These are phyloP conservation scores for Pachyrhynchus sulphureomaculatus DNA, from an alignment of 1,140 invertebrate genomes.

Conservation along the genomic window DNA sequence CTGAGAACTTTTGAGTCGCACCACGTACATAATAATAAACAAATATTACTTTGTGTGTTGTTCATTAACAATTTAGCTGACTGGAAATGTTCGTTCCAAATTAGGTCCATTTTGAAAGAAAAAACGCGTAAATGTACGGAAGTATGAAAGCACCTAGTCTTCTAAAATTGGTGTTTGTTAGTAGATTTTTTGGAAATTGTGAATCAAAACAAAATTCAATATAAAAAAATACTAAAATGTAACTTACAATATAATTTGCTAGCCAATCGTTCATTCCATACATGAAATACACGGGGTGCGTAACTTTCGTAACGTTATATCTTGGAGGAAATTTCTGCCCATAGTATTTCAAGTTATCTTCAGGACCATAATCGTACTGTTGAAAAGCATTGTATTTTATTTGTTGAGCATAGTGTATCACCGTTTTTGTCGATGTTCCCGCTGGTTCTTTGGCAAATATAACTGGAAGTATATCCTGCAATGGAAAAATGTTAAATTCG, in stretches of 20 bases:
- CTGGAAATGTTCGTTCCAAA: too few relatives aligned
- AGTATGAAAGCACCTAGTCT: too few relatives aligned
- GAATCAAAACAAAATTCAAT: too few relatives aligned
- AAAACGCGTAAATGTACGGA: too few relatives aligned
- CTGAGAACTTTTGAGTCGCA: too few relatives aligned
- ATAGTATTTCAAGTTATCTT: conserved; percentile 58
- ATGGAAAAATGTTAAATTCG: too few relatives aligned
- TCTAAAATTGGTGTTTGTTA: too few relatives aligned
- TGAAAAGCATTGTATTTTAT: conserved; percentile 60
- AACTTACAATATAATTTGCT: conserved; percentile 56
- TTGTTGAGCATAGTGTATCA: conserved; percentile 71
- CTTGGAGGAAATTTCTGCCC: conserved; percentile 61
- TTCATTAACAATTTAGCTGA: too few relatives aligned
- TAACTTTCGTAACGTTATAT: conserved; percentile 65
- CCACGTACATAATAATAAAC: too few relatives aligned
- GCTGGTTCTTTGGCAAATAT: conserved; percentile 75
- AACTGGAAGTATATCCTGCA: conserved; percentile 61
- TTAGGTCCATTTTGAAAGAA: too few relatives aligned
- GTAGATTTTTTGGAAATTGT: too few relatives aligned
- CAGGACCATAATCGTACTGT: conserved; percentile 66
- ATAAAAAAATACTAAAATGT: neutral
- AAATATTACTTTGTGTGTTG: too few relatives aligned
- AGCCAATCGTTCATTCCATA: conserved; percentile 73
- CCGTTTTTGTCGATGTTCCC: conserved; percentile 75
- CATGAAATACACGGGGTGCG: conserved; percentile 67